Base-by-base conservation (phyloP, 2,888 invertebrate species). In the Cantharis lateralis region DNA sequence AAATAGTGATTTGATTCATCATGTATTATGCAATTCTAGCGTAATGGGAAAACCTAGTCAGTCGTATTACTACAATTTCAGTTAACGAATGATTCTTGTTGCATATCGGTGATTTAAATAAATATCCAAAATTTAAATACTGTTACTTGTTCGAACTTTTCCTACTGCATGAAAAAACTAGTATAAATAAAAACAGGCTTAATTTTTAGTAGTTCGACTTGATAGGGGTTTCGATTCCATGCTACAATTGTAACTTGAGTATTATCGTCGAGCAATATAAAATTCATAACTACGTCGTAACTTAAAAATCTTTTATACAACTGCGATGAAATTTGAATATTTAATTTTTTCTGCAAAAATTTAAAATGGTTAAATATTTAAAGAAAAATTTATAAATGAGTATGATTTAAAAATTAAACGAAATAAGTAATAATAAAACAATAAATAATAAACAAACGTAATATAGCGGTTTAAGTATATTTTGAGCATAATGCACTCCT, bases 401-500 rank as follows among this genome's bases (percentile, higher is more conserved):
- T 48, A 48, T 48, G 5, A 48, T 7, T 48, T 48, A 48, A 48
- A 48, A 48, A 1, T 48, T 48, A 48, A 48, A 48, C 48, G 2
- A 32, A 13, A 48, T n/a, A n/a, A 48, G n/a, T 48, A 48, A 48
- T n/a, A 48, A 48, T 48, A 48, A 48, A 7, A 48, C n/a, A 48
- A 48, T 48, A 48, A n/a, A 48, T 48, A 48, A 48, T 48, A 48
- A 48, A 48, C 48, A 9, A 48, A 48, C 48, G n/a, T 48, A 48
- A 48, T n/a, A 48, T 48, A 48, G 7, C 48, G 48, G 48, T 48
- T n/a, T 48, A 48, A 48, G 48, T 48, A 63, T 73, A 70, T 75
- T 78, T 79, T 75, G 71, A 63, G 64, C 75, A 75, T 75, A 71
- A 74, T 26, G 63, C 69, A 69, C 68, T 18, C 68, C 64, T 48